Evolutionary conservation across 2,113 vertebrate genomes (phyloP), one percentile per base, ranked within the genome.

Genomic region (Tetrax tetrax): DNA sequence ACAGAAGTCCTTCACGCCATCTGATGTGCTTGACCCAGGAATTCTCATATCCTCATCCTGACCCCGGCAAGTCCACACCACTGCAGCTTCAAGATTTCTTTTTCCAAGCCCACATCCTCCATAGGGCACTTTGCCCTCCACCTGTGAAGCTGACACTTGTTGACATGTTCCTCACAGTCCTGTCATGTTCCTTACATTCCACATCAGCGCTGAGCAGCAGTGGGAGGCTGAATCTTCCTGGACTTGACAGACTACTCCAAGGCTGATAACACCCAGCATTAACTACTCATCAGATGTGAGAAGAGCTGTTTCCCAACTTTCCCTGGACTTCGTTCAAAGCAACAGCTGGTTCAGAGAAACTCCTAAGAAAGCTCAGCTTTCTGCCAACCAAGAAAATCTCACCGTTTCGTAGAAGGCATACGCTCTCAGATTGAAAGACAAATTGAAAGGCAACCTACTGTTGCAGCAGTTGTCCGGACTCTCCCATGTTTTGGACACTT

Each of bases 311-410:
- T 81, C 82, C 90, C 93, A 83, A 74, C 89, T 96, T 91, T 77
- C 87, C 71, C 75, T 93, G 95, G 92, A 91, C 84, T 88, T 87
- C 66, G 35, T 83, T 96, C 95, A 96, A 93, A 95, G 90, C 95
- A 96, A 91, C 95, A 95, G 92, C 95, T 97, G 95, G 84, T 57
- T 87, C 89, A 94, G 51, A 81, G 71, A 93, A 91, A 87, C 81
- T 95, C 82, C 74, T 87, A 61, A 89, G 78, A 93, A 95, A 96
- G 81, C 78, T 95, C 59, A 80, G 45, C 66, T 89, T 93, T 69
- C 74, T 85, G 95, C 93, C 95, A 90, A 29, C 60, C 54, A 90
- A n/a, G 77, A 82, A 91, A 90, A 79, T 77, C 56, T 94, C 91
- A 89, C 45, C 19, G 61, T 72, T 93, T 91, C 23, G 0, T 65